Evolutionary conservation across 2,888 invertebrate genomes (phyloP).

Genomic region (Trissolcus brochymenae): DNA sequence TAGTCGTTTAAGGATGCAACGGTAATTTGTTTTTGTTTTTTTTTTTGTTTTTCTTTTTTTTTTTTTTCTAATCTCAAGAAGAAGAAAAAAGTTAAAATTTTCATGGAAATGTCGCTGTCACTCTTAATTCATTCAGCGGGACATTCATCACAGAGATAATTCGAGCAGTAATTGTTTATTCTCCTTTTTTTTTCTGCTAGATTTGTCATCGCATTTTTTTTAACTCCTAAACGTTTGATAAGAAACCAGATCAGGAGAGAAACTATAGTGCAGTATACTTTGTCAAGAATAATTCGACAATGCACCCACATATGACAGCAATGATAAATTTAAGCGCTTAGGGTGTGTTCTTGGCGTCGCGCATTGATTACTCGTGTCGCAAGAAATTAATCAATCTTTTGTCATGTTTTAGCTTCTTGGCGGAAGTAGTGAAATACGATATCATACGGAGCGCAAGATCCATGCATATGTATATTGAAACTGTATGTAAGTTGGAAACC

Average conservation of each 20-base stretch:
- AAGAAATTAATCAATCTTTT: constrained; percentile 57
- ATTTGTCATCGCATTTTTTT: not conserved
- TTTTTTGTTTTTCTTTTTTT: too few species aligned
- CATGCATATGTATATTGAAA: constrained; percentile 56
- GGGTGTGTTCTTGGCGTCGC: constrained; percentile 10
- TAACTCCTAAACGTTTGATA: not conserved
- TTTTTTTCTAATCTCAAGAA: constrained; percentile 2
- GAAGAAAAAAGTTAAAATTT: not conserved
- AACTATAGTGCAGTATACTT: not conserved
- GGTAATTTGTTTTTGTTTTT: constrained; percentile 1
- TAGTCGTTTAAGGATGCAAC: constrained; percentile 9
- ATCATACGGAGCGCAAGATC: constrained; percentile 40
- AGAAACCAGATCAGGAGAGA: not conserved
- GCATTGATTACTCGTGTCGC: constrained; percentile 48
- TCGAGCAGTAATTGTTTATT: not conserved
- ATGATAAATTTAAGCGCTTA: not conserved
- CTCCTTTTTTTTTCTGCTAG: not conserved
- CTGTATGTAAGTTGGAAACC: constrained; percentile 53
- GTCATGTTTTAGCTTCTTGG: constrained; percentile 54
- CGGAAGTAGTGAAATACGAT: constrained; percentile 52
- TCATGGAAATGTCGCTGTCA: not conserved
- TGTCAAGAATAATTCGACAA: not conserved
- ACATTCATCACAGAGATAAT: not conserved
- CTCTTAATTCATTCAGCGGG: not conserved
- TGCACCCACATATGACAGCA: not conserved